A percentile compares a stretch with the other conserved stretches of the same genome.
phyloP scores from a whole-genome alignment of 1,140 invertebrate genomes.

The Papilio xuthus region DNA sequence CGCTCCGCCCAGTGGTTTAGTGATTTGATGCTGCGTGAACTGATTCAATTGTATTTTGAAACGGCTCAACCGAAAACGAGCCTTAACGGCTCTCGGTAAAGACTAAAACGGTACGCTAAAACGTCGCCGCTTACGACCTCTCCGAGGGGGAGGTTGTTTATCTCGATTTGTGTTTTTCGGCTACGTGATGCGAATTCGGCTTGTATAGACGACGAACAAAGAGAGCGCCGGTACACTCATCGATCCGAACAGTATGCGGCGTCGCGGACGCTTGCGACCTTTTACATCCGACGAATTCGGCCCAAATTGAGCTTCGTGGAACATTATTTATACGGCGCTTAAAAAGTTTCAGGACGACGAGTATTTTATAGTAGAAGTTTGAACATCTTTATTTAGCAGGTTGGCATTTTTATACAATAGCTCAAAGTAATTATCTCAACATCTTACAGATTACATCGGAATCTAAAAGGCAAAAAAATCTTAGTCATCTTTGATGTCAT shows the following conservation, averaged over 20 bases:
- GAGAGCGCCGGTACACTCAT: conserved; percentile 62
- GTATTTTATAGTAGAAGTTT: conserved; percentile 68
- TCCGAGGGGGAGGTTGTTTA: conserved; percentile 75
- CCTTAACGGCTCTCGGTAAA: conserved; percentile 72
- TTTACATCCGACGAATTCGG: conserved; percentile 50
- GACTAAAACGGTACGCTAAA: conserved; percentile 76
- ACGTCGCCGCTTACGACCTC: conserved; percentile 73
- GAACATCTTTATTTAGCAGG: conserved; percentile 59
- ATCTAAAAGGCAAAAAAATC: neutral
- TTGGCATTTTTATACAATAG: conserved; percentile 1
- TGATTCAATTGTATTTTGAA: conserved; percentile 79
- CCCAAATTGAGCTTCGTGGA: conserved; percentile 73
- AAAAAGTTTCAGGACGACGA: conserved; percentile 73
- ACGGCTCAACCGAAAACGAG: conserved; percentile 62
- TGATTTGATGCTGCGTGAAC: conserved; percentile 82
- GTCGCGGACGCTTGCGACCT: conserved; percentile 62
- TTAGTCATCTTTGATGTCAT: neutral
- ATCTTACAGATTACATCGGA: neutral
- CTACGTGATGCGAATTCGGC: conserved; percentile 80
- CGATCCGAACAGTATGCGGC: conserved; percentile 69
- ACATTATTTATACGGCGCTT: conserved; percentile 77
- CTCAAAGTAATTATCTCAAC: neutral
- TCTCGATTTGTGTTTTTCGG: conserved; percentile 79
- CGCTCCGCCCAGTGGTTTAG: conserved; percentile 81
- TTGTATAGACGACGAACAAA: conserved; percentile 77